phyloP scores from a whole-genome alignment of 2,888 invertebrate species.

The Ichneumoninae sp. region DNA sequence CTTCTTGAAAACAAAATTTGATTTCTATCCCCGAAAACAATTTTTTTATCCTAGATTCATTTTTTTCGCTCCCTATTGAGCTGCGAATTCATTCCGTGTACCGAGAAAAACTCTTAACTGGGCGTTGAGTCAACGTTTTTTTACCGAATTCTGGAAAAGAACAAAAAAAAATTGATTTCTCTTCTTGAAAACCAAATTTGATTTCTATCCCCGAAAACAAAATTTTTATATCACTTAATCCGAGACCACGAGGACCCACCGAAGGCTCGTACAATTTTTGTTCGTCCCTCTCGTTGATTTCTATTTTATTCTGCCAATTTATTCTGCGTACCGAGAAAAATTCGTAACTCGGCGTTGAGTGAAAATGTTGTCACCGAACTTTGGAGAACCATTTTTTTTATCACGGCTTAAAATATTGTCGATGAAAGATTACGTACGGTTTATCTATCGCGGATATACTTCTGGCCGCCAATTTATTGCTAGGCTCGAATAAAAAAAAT shows the following conservation, averaged over 20 bases:
- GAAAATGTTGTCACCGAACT: not conserved
- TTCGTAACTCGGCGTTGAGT: not conserved
- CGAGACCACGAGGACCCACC: conserved; percentile 21
- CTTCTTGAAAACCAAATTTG: too few relatives aligned
- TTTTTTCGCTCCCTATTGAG: too few relatives aligned
- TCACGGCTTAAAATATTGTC: not conserved
- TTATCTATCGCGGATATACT: not conserved
- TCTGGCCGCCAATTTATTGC: not conserved
- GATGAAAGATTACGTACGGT: not conserved
- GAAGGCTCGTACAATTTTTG: conserved; percentile 36
- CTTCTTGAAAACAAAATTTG: too few relatives aligned
- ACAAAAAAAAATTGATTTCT: too few relatives aligned
- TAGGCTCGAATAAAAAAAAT: not conserved
- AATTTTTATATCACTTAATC: not conserved
- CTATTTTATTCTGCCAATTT: not conserved
- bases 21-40: too few relatives aligned
- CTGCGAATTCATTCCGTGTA: conserved; percentile 18
- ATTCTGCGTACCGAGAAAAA: conserved; percentile 18
- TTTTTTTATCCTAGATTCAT: too few relatives aligned
- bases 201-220: too few relatives aligned
- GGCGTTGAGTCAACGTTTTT: too few relatives aligned
- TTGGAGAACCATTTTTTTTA: not conserved
- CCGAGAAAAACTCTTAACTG: not conserved
- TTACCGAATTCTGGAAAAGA: not conserved
- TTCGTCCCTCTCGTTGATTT: conserved; percentile 32